Evolutionary conservation across 2,113 vertebrate species (phyloP).

Genomic region (Toxotes jaculatrix): DNA sequence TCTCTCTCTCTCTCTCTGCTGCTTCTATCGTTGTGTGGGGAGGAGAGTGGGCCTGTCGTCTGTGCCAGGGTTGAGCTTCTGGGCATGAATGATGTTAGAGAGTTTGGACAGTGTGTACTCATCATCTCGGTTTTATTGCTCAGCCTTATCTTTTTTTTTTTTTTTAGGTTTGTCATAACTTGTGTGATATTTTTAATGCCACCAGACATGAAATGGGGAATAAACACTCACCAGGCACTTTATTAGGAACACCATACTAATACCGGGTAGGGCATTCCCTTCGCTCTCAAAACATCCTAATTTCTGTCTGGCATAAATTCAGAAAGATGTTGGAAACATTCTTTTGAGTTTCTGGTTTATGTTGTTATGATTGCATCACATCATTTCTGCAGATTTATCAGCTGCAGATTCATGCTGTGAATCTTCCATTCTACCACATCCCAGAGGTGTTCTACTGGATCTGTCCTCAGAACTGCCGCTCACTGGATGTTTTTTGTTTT

Average conservation of each 20-base stretch:
- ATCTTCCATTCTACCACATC: neutral
- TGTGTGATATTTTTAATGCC: conserved; percentile 32
- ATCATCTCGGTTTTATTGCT: conserved; percentile 67
- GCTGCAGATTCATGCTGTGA: neutral
- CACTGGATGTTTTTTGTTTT: neutral
- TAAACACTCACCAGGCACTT: neutral
- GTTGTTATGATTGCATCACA: neutral
- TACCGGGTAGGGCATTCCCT: neutral
- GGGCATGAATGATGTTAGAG: conserved; percentile 58
- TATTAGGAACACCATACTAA: neutral
- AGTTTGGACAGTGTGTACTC: conserved; percentile 68
- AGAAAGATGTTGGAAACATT: neutral
- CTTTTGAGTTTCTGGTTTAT: neutral
- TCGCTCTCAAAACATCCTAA: neutral
- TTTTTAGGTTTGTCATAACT: conserved; percentile 32
- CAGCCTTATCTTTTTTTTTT: conserved; percentile 40
- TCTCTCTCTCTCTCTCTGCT: no score
- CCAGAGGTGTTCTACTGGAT: neutral
- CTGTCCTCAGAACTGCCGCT: neutral
- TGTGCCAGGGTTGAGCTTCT: conserved; percentile 51
- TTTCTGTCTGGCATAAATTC: neutral
- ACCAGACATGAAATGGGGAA: conserved; percentile 24
- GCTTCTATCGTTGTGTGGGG: conserved; percentile 4
- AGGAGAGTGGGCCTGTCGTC: conserved; percentile 46
- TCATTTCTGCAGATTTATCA: neutral